Evolutionary conservation across 2,113 vertebrate genomes (phyloP).

Genomic region (Puma concolor): DNA sequence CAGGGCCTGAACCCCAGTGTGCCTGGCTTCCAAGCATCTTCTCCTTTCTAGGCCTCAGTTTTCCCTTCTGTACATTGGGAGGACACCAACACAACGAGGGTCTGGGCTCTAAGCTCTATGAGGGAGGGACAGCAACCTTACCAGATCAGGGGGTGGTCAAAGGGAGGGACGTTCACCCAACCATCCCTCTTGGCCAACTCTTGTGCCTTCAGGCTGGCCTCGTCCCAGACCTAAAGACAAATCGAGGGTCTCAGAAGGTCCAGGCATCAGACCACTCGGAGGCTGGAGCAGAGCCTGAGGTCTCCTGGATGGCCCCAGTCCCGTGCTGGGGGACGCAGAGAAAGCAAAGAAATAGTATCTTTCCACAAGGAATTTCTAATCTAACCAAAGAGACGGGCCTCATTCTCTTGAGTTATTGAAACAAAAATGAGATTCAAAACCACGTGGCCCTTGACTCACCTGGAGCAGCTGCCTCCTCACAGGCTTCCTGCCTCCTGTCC

Average conservation of each 20-base stretch:
- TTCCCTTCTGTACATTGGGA: not conserved
- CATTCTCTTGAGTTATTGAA: not conserved
- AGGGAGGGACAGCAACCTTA: conserved; percentile 75
- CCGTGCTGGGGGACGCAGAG: too few species aligned
- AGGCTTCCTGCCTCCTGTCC: not conserved
- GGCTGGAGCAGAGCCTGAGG: not conserved
- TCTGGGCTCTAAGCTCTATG: not conserved
- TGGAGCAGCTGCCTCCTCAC: not conserved
- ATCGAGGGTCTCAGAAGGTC: rapidly evolving
- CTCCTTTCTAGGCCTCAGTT: not conserved
- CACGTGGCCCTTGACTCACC: too few species aligned
- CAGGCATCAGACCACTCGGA: rapidly evolving
- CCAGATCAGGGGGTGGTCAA: conserved; percentile 95
- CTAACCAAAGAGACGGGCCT: not conserved
- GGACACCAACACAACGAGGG: not conserved
- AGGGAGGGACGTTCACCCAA: conserved; percentile 91
- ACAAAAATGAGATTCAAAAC: not conserved
- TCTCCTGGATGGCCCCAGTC: not conserved
- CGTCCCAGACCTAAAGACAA: conserved; percentile 89
- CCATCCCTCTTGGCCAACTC: conserved; percentile 85
- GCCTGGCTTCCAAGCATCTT: not conserved
- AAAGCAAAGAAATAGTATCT: not conserved
- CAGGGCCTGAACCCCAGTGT: not conserved
- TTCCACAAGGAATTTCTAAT: not conserved
- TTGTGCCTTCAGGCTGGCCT: conserved; percentile 91